phyloP scores from a whole-genome alignment of 2,888 invertebrate species.

The Antheraea yamamai region DNA sequence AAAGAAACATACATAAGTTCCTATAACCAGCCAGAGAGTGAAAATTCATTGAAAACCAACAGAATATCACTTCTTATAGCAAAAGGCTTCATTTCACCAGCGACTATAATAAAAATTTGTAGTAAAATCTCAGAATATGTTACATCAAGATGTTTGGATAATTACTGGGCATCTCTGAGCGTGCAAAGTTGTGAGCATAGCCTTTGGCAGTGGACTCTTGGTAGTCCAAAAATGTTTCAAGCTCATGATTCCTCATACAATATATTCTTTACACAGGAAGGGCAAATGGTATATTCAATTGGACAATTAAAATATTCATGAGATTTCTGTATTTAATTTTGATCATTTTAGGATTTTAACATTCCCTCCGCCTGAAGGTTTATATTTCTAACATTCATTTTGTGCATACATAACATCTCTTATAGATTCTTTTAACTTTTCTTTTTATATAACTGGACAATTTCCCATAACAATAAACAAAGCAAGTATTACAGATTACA shows the following conservation, averaged over 20 bases:
- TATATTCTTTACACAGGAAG: slow-evolving; percentile 55
- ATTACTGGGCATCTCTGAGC: slow-evolving; percentile 66
- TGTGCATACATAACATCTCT: too few species aligned
- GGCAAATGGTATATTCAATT: slow-evolving; percentile 50
- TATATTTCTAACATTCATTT: not conserved
- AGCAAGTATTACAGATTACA: not conserved
- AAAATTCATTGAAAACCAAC: slow-evolving; percentile 50
- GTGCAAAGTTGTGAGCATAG: slow-evolving; percentile 64
- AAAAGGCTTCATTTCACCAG: slow-evolving; percentile 62
- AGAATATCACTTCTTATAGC: slow-evolving; percentile 58
- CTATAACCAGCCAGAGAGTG: slow-evolving; percentile 60
- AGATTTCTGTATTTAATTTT: slow-evolving; percentile 22
- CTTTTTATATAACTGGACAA: too few species aligned
- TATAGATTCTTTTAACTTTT: too few species aligned
- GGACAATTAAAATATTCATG: slow-evolving; percentile 73
- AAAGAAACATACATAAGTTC: slow-evolving; percentile 62
- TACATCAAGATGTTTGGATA: slow-evolving; percentile 43
- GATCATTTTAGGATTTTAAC: slow-evolving; percentile 13
- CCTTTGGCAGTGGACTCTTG: slow-evolving; percentile 58
- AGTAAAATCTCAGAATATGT: slow-evolving; percentile 50
- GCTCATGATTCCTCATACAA: slow-evolving; percentile 62
- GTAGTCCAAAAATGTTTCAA: slow-evolving; percentile 60
- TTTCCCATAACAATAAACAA: slow-evolving; percentile 15
- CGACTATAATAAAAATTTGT: slow-evolving; percentile 47
- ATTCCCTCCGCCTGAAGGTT: not conserved